Evolutionary conservation across 1,140 invertebrate species (phyloP).

Genomic region (Adoxophyes honmai): DNA sequence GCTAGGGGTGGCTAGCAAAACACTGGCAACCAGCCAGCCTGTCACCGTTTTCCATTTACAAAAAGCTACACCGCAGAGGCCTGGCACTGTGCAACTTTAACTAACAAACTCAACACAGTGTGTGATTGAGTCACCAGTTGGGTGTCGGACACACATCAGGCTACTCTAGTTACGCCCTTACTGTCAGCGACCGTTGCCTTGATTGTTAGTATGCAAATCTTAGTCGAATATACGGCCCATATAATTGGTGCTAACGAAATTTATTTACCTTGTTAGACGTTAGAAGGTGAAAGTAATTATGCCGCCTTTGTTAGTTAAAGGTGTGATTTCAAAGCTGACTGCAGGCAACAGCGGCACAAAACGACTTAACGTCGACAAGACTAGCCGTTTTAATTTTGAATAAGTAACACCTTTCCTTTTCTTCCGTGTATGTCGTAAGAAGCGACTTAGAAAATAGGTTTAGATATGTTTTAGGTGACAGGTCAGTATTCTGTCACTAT

Average conservation of each 20-base stretch:
- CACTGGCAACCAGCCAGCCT: constrained; percentile 8
- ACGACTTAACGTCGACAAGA: too few species aligned
- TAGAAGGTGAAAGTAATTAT: background rate
- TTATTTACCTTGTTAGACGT: background rate
- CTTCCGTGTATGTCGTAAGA: too few species aligned
- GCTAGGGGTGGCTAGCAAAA: constrained; percentile 1
- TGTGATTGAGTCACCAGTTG: background rate
- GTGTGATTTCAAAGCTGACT: too few species aligned
- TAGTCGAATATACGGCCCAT: constrained; percentile 26
- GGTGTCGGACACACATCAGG: background rate
- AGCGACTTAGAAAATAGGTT: too few species aligned
- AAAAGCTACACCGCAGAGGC: background rate
- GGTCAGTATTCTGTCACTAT: too few species aligned
- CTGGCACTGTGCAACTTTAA: background rate
- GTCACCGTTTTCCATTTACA: constrained; percentile 6
- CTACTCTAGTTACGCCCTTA: constrained; percentile 19
- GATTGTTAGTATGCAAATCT: constrained; percentile 36
- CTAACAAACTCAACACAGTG: background rate
- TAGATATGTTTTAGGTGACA: too few species aligned
- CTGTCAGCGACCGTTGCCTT: constrained; percentile 27
- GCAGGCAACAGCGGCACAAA: too few species aligned
- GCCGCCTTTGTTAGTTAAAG: background rate
- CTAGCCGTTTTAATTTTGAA: too few species aligned
- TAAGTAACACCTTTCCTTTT: too few species aligned
- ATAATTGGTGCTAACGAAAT: constrained; percentile 24